phyloP scores from a whole-genome alignment of 1,140 invertebrate species.

The Drosophila prosaltans region DNA sequence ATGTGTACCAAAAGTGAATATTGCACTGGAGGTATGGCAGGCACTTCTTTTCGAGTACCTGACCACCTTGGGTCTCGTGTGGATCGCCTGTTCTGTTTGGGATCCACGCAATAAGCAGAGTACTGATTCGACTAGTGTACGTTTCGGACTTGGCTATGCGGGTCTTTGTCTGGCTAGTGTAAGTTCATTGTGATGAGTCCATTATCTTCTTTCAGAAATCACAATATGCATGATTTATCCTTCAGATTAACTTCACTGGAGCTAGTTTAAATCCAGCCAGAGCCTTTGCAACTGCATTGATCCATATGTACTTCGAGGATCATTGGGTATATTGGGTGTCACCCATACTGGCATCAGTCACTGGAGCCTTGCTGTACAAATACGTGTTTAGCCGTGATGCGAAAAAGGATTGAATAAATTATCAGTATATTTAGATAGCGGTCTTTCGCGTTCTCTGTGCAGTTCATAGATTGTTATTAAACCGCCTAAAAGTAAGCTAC shows the following conservation, averaged over 20 bases:
- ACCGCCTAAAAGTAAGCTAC: too few species aligned
- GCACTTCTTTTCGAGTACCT: constrained; percentile 86
- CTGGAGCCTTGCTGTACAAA: constrained; percentile 86
- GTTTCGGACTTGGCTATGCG: constrained; percentile 86
- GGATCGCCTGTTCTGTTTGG: constrained; percentile 87
- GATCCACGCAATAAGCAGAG: constrained; percentile 85
- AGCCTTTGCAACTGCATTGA: constrained; percentile 89
- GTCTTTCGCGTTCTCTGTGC: too few species aligned
- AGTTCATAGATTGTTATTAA: too few species aligned
- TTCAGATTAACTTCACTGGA: constrained; percentile 88
- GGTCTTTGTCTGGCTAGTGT: constrained; percentile 86
- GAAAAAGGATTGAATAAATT: neutral
- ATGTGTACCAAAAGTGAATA: constrained; percentile 86
- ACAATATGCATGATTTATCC: neutral
- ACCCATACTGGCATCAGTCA: constrained; percentile 86
- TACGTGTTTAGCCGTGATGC: constrained; percentile 83
- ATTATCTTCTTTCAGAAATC: too few species aligned
- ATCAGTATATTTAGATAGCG: too few species aligned
- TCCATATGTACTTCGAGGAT: constrained; percentile 86
- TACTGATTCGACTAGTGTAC: constrained; percentile 85
- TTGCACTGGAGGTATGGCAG: constrained; percentile 81
- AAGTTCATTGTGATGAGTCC: constrained; percentile 30
- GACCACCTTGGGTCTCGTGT: constrained; percentile 85
- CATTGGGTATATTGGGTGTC: constrained; percentile 93
- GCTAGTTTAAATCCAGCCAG: constrained; percentile 93